Percentiles rank a stretch among this genome's conserved stretches.
phyloP scores from a whole-genome alignment of 2,888 invertebrate genomes.

The Troides oblongomaculatus region DNA sequence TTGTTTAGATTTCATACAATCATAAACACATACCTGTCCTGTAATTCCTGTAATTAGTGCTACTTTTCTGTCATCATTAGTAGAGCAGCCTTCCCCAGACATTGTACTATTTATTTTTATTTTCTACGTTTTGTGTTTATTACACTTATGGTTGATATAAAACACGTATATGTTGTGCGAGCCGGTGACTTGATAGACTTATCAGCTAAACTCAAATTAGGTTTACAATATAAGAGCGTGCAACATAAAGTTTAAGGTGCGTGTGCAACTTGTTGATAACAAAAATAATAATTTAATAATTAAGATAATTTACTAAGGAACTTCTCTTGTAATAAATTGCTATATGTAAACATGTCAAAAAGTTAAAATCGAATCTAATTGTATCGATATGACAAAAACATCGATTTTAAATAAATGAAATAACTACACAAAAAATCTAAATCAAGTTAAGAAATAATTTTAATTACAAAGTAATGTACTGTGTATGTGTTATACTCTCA shows the following conservation, averaged over 20 bases:
- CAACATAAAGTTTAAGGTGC: not conserved
- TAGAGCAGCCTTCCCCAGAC: conserved; percentile 60
- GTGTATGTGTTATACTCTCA: too few species aligned
- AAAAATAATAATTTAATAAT: not conserved
- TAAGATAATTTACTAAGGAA: not conserved
- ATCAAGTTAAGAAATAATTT: too few species aligned
- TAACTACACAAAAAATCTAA: too few species aligned
- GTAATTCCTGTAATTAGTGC: conserved; percentile 98
- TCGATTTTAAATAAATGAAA: not conserved
- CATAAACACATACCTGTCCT: conserved; percentile 88
- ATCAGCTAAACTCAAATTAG: conserved; percentile 3
- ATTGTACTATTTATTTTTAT: conserved; percentile 41
- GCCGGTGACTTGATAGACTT: conserved; percentile 38
- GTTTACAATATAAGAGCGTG: not conserved
- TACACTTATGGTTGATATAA: not conserved
- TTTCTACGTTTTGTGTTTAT: not conserved
- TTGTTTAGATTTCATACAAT: not conserved
- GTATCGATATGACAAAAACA: not conserved
- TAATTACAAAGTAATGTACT: too few species aligned
- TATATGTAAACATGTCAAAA: not conserved
- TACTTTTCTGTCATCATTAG: conserved; percentile 77
- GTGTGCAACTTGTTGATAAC: not conserved
- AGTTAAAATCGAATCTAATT: not conserved
- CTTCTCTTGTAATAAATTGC: not conserved
- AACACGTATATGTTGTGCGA: conserved; percentile 40